These are phyloP conservation scores for Dolichomitus sp. DNA, from an alignment of 2,888 invertebrate genomes.

Conservation along the genomic window DNA sequence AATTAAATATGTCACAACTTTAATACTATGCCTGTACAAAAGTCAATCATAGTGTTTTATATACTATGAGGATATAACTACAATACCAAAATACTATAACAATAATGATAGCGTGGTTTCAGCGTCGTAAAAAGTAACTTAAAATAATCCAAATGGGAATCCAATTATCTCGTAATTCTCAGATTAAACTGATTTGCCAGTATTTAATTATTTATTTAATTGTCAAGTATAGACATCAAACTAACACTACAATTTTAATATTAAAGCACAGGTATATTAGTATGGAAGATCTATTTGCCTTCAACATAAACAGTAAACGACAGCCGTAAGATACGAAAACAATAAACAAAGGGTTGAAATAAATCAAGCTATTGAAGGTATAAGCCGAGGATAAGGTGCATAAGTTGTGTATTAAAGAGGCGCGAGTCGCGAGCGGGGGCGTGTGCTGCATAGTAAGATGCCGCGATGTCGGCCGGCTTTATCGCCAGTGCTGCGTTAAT, in stretches of 20 bases:
- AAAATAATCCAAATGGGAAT: conserved; percentile 36
- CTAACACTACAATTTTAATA: neutral
- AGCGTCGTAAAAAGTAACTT: conserved; percentile 55
- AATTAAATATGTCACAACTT: too few species aligned
- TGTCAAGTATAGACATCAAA: neutral
- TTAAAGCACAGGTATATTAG: neutral
- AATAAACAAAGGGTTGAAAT: neutral
- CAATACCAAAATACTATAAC: neutral
- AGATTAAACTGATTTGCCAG: conserved; percentile 28
- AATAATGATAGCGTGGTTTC: conserved; percentile 24
- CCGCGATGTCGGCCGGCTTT: conserved; percentile 45
- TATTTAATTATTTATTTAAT: neutral
- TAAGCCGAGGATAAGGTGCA: conserved; percentile 37
- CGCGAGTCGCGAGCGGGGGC: conserved; percentile 45
- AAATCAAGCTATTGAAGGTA: neutral
- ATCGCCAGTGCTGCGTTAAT: conserved; percentile 55
- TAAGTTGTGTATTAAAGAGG: conserved; percentile 40
- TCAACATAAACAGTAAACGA: neutral
- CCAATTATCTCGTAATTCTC: conserved; percentile 51
- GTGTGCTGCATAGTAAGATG: conserved; percentile 52
- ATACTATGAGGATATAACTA: neutral
- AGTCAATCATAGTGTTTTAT: too few species aligned
- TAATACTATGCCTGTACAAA: too few species aligned
- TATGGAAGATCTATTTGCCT: neutral
- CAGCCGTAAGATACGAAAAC: neutral